A percentile compares a stretch with the other conserved stretches of the same genome.
Evolutionary conservation across 1,140 invertebrate genomes (phyloP).

Genomic region (Drosophila malerkotliana): DNA sequence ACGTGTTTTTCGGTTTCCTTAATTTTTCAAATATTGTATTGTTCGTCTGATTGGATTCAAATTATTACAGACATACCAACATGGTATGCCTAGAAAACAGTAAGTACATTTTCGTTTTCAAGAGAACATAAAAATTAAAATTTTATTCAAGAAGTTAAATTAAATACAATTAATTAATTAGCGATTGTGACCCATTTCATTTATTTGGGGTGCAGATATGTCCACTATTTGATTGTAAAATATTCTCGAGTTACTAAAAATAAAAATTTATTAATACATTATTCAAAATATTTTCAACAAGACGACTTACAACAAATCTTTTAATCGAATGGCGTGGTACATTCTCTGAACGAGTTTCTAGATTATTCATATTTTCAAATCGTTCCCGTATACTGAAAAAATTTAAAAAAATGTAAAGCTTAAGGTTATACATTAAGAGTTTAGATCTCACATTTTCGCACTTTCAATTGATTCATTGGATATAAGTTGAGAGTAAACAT

Average conservation of each 20-base stretch:
- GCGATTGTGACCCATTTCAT: too few species aligned
- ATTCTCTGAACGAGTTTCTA: conserved; percentile 85
- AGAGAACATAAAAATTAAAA: too few species aligned
- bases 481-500: conserved; percentile 84
- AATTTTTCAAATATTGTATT: too few species aligned
- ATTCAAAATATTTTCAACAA: not conserved
- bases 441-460: conserved; percentile 86
- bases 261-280: not conserved
- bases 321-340: conserved; percentile 89
- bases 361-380: conserved; percentile 91
- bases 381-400: conserved; percentile 89
- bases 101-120: too few species aligned
- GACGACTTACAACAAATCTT: conserved; percentile 91
- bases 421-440: not conserved
- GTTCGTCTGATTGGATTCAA: too few species aligned
- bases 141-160: too few species aligned
- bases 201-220: too few species aligned
- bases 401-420: conserved; percentile 16
- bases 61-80: too few species aligned
- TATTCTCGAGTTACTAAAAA: too few species aligned
- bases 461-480: conserved; percentile 89
- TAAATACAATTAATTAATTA: not conserved
- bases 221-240: too few species aligned
- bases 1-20: too few species aligned
- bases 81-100: too few species aligned